These are phyloP conservation scores for Strongylocentrotus purpuratus DNA, from an alignment of 35 echinoderm and acorn worm species.

Conservation along the genomic window DNA sequence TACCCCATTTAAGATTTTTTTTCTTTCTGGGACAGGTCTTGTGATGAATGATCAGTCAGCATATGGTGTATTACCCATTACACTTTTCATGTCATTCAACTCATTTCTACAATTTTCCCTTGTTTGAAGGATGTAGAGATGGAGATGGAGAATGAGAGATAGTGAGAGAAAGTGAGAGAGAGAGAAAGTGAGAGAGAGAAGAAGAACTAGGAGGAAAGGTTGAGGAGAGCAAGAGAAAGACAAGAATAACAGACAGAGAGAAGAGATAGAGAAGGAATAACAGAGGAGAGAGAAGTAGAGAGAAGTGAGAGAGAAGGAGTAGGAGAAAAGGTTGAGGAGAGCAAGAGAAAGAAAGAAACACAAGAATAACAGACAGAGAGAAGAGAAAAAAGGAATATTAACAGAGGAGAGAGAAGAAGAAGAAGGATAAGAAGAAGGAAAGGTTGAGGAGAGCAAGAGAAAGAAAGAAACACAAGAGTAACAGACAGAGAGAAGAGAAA, in stretches of 20 bases:
- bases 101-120: neutral
- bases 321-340: neutral
- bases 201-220: no score
- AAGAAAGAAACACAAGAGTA: no score
- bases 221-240: neutral
- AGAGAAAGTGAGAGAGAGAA: neutral
- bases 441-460: no score
- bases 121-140: neutral
- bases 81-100: conserved; percentile 26
- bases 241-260: neutral
- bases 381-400: neutral
- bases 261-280: neutral
- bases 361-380: neutral
- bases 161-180: neutral
- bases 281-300: no score
- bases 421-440: no score
- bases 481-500: no score
- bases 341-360: neutral
- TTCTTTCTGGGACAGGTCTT: neutral
- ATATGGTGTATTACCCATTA: neutral
- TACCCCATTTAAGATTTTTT: neutral
- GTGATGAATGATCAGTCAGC: conserved; percentile 6
- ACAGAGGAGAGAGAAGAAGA: no score
- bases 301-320: no score
- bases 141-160: neutral